Base-by-base conservation (phyloP, 2,113 vertebrate genomes). In the Actenoides hombroni region DNA sequence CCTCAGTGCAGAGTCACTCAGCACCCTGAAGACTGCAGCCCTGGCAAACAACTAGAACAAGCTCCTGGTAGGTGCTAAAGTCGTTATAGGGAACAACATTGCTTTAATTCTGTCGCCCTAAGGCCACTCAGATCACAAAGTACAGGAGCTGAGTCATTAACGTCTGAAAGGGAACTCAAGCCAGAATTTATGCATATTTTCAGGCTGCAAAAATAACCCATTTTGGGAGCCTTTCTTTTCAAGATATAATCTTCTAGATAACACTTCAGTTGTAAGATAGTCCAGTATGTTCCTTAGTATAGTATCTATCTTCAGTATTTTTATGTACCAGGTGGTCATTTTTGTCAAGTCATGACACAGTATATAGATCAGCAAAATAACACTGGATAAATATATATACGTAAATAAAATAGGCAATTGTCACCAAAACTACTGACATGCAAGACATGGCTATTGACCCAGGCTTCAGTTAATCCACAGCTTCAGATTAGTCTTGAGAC, bases 121-220 rank as follows among this genome's bases (percentile, higher is more conserved):
- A 78, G 90, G 93, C 40, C 9, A 11, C 42, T 75, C 56, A 17
- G 28, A 70, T 28, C 31, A 65, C 35, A 78, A 94, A 49, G 60
- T 42, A 90, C 20, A 91, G 35, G 77, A 94, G 42, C 5, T 76
- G 42, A 65, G 48, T 65, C 63, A 70, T 59, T 18, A 3, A 17
- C 59, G 69, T 51, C 71, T 60, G 64, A 39, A 83, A 82, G 2
- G 5, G 65, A 86, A 73, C 19, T 77, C 16, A 89, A 69, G 35
- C 42, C 25, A 48, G 83, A 95, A 94, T 90, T 96, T 93, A 82
- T 31, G 35, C 37, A 20, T 46, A 70, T 90, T 95, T 92, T 86
- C 78, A 78, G 19, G 68, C 28, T 29, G 29, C 4, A 13, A 4
- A 29, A 49, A 20, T n/a, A 70, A 56, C 26, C 48, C 12, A 59